phyloP scores from a whole-genome alignment of 2,797 vertebrate genomes.

The Microchirus variegatus region DNA sequence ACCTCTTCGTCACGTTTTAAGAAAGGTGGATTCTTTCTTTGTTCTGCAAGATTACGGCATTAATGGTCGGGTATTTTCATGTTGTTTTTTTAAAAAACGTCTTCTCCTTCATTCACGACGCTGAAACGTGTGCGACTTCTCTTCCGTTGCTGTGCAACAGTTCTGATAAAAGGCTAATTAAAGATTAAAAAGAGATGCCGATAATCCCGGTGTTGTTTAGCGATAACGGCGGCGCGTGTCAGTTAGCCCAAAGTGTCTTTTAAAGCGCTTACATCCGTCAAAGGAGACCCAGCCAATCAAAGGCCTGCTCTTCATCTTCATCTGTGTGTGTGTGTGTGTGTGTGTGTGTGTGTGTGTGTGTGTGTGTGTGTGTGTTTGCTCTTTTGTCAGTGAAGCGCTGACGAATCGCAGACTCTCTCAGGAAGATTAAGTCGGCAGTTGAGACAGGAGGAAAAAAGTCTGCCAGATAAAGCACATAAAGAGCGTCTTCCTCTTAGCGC shows the following conservation, averaged over 20 bases:
- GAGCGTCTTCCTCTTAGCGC: neutral
- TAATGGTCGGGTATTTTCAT: constrained; percentile 72
- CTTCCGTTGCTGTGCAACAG: constrained; percentile 85
- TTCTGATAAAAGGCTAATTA: constrained; percentile 77
- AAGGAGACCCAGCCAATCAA: neutral
- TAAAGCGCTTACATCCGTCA: constrained; percentile 5
- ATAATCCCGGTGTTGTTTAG: constrained; percentile 43
- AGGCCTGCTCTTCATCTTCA: neutral
- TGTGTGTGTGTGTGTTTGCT: neutral
- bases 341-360: too few species aligned
- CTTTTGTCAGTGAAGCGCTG: constrained; percentile 12
- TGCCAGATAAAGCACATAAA: constrained; percentile 16
- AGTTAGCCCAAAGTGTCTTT: neutral
- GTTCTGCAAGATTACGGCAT: too few species aligned
- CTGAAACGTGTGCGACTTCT: constrained; percentile 73
- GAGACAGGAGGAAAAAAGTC: constrained; percentile 5
- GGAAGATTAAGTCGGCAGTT: constrained; percentile 22
- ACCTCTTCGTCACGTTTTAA: too few species aligned
- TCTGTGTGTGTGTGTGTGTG: neutral
- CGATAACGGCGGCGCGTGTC: neutral
- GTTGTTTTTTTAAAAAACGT: constrained; percentile 56
- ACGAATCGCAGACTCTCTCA: neutral
- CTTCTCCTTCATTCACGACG: constrained; percentile 76
- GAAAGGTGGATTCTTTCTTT: too few species aligned
- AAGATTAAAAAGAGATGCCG: constrained; percentile 64